Evolutionary conservation across 1,140 invertebrate species (phyloP), one percentile per base, ranked within the genome.

Genomic region (Hyles euphorbiae): DNA sequence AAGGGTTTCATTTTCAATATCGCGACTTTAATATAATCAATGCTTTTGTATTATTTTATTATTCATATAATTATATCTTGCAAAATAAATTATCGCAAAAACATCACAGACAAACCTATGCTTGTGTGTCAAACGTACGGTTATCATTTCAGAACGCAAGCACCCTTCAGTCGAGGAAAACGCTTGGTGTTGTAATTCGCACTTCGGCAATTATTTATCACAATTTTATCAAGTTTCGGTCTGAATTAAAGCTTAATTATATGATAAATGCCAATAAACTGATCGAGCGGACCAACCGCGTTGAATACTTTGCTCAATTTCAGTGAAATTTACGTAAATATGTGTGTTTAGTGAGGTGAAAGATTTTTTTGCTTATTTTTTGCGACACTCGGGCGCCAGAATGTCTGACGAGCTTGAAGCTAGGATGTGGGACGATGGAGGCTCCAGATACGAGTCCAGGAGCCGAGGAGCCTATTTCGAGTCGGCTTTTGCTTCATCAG

Each of bases 351-450:
- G 61, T 65, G 43, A 45, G 57, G 59, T 68, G 62, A 61, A 44
- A 53, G 22, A 60, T 58, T 60, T 22, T 53, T 59, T 53, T 60
- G 53, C 63, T 57, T 40, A 40, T 59, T 70, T 65, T 74, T 70
- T 65, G 65, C 58, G 65, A 67, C 44, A 47, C 36, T 51, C 53
- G 77, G 79, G 82, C 82, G 78, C 83, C 83, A 84, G 81, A 73
- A 88, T 88, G 85, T 88, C 85, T 88, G 85, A 88, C 74, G 85
- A 88, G 70, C 70, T 82, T 12, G 85, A 88, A 68, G 82, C 85
- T 45, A 74, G 85, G 56, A 88, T 88, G 85, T 88, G 85, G 85
- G 82, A 87, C 34, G 85, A 88, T 36, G 81, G 74, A 43, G 72
- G 74, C 5, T 78, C 81, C 53, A 69, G 79, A 53, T 88, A 83